Base-by-base conservation (phyloP, 2,113 vertebrate genomes). In the Harpagus bidentatus region DNA sequence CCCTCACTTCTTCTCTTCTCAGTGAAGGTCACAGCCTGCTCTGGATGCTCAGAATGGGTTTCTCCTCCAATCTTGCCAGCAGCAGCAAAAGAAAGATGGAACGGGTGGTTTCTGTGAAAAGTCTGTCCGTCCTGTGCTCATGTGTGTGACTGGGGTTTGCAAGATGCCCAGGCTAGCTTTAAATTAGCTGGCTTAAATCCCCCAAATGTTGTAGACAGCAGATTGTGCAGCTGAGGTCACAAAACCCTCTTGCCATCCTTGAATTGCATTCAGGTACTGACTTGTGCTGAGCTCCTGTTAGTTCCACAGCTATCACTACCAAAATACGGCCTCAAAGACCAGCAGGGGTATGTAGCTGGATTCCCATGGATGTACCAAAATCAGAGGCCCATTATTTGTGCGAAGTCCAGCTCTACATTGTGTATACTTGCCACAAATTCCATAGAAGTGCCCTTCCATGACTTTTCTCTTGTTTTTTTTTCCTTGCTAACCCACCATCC, bases 1-100 rank as follows among this genome's bases (percentile, higher is more conserved):
- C 91, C 42, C 78, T 87, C 82, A 50, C 66, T 50, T 7, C 8
- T 2, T 74, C 86, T 81, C 80, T 48, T 56, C 88, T 62, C 45
- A 19, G 40, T 31, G 48, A 94, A 94, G 93, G 96, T 88, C 88
- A 82, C 89, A 87, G 81, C 29, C 78, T 80, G 48, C 66, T 91
- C 78, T 87, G 50, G 66, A 43, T 73, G 58, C 1, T 1, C 55
- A 14, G 73, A 50, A 80, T 45, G 69, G 52, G 48, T 90, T 97
- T 79, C 62, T 73, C 45, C 58, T 91, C 52, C 59, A 66, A 6
- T 11, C 70, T 77, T 36, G 28, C 43, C 52, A 61, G 31, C 78
- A 90, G 38, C 58, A 82, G 59, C n/a, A 65, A 34, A 61, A 77
- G 56, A 40, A 70, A 79, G 59, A 17, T 4, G 26, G 18, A 87